These are phyloP conservation scores for Drosophila ohnishii DNA, from an alignment of 1,140 invertebrate genomes.

Conservation along the genomic window DNA sequence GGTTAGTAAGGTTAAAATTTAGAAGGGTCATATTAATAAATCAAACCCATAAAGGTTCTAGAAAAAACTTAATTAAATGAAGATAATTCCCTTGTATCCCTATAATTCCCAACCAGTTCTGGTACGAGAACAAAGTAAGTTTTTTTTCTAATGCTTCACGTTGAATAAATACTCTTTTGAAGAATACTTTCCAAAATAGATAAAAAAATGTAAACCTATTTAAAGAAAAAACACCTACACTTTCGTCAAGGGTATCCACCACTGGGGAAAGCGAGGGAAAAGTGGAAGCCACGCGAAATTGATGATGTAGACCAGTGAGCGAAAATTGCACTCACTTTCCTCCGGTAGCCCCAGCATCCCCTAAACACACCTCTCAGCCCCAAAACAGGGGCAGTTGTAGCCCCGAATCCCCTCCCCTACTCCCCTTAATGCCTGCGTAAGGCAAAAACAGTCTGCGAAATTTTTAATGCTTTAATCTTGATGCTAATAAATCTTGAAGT, in stretches of 20 bases:
- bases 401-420: neutral
- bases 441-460: slow-evolving; percentile 68
- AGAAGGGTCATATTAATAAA: too few species aligned
- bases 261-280: too few species aligned
- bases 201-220: neutral
- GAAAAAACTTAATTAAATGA: neutral
- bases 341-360: slow-evolving; percentile 4
- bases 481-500: slow-evolving; percentile 83
- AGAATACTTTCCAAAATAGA: too few species aligned
- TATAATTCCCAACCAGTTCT: neutral
- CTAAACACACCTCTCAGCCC: neutral
- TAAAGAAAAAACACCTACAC: neutral
- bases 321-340: slow-evolving; percentile 80
- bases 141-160: neutral
- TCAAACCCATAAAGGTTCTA: too few species aligned
- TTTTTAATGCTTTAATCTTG: slow-evolving; percentile 83
- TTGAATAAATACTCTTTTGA: too few species aligned
- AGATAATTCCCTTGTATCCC: neutral
- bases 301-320: slow-evolving; percentile 69
- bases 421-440: slow-evolving; percentile 37
- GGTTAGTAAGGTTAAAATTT: too few species aligned
- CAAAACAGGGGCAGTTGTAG: slow-evolving; percentile 9
- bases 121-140: neutral
- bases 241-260: neutral
- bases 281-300: slow-evolving; percentile 53